A percentile compares a stretch with the other conserved stretches of the same genome.
These are phyloP conservation scores for Aphelenchoides fujianensis DNA, from an alignment of 1,140 invertebrate genomes.

Conservation along the genomic window DNA sequence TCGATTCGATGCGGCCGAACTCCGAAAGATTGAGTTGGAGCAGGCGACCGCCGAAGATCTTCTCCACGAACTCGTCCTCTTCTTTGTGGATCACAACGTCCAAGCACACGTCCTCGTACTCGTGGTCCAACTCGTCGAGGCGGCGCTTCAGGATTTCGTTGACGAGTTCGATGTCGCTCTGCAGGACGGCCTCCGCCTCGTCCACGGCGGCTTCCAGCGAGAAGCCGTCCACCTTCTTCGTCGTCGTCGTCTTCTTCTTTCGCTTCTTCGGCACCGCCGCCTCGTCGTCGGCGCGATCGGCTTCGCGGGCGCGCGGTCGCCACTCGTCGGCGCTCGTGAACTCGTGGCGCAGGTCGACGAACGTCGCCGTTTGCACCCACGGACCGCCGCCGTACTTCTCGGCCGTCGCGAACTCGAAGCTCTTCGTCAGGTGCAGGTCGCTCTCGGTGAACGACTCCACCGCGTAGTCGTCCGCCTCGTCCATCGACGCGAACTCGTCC, in stretches of 20 bases:
- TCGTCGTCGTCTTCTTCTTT: not conserved
- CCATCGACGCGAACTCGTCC: not conserved
- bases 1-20: not conserved
- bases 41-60: slow-evolving; percentile 2
- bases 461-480: not conserved
- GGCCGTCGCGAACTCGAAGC: not conserved
- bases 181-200: not conserved
- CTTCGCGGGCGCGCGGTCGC: not conserved
- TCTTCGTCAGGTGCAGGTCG: not conserved
- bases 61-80: slow-evolving; percentile 11
- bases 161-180: slow-evolving; percentile 6
- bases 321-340: slow-evolving; percentile 8
- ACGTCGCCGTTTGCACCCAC: slow-evolving; percentile 1
- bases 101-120: not conserved
- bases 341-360: not conserved
- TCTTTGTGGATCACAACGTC: slow-evolving; percentile 1
- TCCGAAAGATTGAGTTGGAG: not conserved
- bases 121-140: not conserved
- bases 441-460: not conserved
- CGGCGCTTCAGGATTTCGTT: slow-evolving; percentile 9
- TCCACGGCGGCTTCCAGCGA: not conserved
- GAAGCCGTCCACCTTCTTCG: not conserved
- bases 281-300: too few species aligned
- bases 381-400: not conserved
- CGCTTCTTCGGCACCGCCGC: not conserved